A percentile compares a stretch with the other conserved stretches of the same genome.
These are phyloP conservation scores for Lasioglossum villosulum DNA, from an alignment of 2,888 invertebrate genomes.

Conservation along the genomic window DNA sequence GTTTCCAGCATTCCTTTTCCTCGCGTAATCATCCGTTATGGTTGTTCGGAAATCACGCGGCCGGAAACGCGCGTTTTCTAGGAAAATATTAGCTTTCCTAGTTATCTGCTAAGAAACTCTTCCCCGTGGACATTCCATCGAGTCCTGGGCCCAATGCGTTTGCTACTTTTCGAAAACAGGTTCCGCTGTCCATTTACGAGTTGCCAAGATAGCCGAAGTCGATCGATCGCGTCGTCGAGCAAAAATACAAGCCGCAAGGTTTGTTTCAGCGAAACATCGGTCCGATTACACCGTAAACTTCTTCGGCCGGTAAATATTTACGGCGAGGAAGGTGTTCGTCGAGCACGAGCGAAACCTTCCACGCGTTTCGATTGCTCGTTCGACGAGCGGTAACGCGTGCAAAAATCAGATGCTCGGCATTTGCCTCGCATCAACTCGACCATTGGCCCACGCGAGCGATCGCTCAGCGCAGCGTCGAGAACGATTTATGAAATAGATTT, in stretches of 20 bases:
- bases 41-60: conserved; percentile 17
- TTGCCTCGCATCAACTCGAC: conserved; percentile 24
- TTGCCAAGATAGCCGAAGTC: neutral
- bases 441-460: conserved; percentile 22
- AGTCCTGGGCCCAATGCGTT: neutral
- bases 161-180: too few relatives aligned
- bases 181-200: neutral
- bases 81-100: conserved; percentile 10
- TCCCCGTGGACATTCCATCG: neutral
- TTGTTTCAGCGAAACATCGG: neutral
- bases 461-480: neutral
- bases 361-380: neutral
- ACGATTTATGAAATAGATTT: neutral
- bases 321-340: neutral
- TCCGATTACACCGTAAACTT: neutral
- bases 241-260: neutral
- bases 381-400: too few relatives aligned
- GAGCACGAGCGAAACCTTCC: neutral
- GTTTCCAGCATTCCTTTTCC: conserved; percentile 42
- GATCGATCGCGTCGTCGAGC: neutral
- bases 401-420: neutral
- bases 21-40: conserved; percentile 43
- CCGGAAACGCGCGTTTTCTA: conserved; percentile 44
- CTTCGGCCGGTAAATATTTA: neutral
- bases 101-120: neutral